phyloP scores from a whole-genome alignment of 2,113 vertebrate genomes.

The Hassar affinis region DNA sequence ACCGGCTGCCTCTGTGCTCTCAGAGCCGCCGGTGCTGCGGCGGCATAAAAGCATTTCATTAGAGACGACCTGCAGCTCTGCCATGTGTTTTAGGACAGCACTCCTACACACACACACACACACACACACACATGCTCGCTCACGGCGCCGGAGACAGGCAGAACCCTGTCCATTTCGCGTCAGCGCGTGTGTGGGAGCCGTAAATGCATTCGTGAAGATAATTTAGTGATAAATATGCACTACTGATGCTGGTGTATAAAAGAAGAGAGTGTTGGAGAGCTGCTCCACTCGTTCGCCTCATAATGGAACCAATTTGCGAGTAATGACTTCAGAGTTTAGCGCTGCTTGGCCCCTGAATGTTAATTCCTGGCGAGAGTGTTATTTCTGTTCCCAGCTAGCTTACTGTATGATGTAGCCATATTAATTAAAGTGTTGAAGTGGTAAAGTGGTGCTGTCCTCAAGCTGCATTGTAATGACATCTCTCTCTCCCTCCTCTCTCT shows the following conservation, averaged over 20 bases:
- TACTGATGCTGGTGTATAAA: conserved; percentile 38
- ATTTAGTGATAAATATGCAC: conserved; percentile 55
- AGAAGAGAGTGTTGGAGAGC: conserved; percentile 33
- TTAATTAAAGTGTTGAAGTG: conserved; percentile 47
- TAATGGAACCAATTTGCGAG: conserved; percentile 64
- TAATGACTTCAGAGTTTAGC: conserved; percentile 62
- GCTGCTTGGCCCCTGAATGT: conserved; percentile 56
- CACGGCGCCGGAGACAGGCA: background rate
- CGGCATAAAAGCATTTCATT: conserved; percentile 72
- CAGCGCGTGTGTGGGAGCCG: conserved; percentile 34
- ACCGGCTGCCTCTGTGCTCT: conserved; percentile 54
- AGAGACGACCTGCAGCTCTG: conserved; percentile 61
- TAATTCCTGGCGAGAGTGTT: conserved; percentile 48
- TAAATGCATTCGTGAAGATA: conserved; percentile 54
- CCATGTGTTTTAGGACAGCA: conserved; percentile 37
- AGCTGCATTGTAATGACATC: conserved; percentile 27
- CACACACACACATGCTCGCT: conserved; percentile 10
- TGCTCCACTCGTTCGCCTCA: conserved; percentile 27
- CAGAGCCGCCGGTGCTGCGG: conserved; percentile 15
- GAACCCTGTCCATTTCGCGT: conserved; percentile 42
- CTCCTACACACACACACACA: conserved; percentile 33
- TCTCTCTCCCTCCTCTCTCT: conserved; percentile 5
- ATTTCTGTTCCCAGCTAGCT: conserved; percentile 29
- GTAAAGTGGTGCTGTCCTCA: conserved; percentile 39
- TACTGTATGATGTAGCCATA: conserved; percentile 33